Evolutionary conservation across 2,113 vertebrate species (phyloP).

Genomic region (Ceratotherium simum): DNA sequence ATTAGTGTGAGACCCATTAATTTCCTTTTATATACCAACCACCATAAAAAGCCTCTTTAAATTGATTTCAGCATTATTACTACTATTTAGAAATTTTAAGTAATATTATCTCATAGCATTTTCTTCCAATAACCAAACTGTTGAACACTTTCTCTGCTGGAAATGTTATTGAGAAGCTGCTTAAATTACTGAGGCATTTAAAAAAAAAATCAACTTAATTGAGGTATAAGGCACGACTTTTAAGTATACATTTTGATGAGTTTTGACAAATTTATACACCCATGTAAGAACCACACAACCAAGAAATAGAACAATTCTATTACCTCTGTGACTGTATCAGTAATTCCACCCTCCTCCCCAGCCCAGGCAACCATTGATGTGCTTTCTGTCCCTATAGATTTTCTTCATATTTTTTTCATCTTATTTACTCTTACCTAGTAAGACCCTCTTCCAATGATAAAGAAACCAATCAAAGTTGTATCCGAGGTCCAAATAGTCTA

Average conservation of each 20-base stretch:
- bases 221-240: slow-evolving; percentile 15
- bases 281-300: neutral
- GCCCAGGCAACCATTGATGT: neutral
- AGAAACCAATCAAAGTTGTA: neutral
- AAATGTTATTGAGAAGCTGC: slow-evolving; percentile 56
- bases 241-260: slow-evolving; percentile 49
- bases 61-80: slow-evolving; percentile 60
- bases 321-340: neutral
- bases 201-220: slow-evolving; percentile 62
- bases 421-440: neutral
- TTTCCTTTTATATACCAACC: slow-evolving; percentile 71
- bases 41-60: slow-evolving; percentile 64
- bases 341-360: neutral
- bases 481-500: neutral
- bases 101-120: slow-evolving; percentile 62
- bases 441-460: neutral
- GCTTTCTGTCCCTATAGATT: neutral
- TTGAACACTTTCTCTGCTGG: slow-evolving; percentile 62
- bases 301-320: slow-evolving; percentile 1
- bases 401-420: neutral
- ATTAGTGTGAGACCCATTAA: slow-evolving; percentile 71
- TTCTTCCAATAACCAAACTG: slow-evolving; percentile 25
- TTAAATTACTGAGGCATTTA: slow-evolving; percentile 66
- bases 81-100: slow-evolving; percentile 61
- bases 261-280: slow-evolving; percentile 18